Conservation (phyloP, 2,113 vertebrate genomes). For the Ovis aries region DNA sequence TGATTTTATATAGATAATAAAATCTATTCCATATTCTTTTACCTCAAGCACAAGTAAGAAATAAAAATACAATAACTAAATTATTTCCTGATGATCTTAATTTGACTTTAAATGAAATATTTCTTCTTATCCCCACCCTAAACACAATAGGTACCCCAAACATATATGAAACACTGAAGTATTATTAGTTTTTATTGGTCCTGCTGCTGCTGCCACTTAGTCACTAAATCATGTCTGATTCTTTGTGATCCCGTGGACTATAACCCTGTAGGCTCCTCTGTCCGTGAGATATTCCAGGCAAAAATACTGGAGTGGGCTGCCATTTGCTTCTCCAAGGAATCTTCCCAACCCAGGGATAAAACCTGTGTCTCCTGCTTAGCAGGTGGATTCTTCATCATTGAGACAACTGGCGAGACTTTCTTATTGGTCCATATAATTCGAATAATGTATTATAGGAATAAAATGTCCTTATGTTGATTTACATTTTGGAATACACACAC, state of each 20-base stretch:
- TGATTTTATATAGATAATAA: background rate
- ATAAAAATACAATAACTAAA: background rate
- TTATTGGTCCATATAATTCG: background rate
- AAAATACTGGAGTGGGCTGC: background rate
- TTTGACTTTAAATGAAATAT: background rate
- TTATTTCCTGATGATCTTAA: background rate
- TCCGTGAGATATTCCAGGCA: background rate
- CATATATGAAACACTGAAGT: background rate
- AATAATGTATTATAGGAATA: background rate
- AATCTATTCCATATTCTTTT: background rate
- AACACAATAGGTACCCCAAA: background rate
- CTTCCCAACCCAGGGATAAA: background rate
- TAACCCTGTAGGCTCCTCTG: background rate
- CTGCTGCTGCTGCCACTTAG: background rate
- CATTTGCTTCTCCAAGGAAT: background rate
- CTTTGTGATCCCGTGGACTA: background rate
- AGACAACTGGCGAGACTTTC: background rate
- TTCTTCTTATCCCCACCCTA: background rate
- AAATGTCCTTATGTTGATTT: background rate
- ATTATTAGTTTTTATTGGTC: background rate
- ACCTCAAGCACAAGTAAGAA: background rate
- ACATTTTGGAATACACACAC: background rate
- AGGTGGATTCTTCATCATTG: background rate
- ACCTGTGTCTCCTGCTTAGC: background rate
- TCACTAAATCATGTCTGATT: background rate